A percentile compares a stretch with the other conserved stretches of the same genome.
Conservation (phyloP, 2,888 invertebrate genomes). For the Eristalis intricaria region DNA sequence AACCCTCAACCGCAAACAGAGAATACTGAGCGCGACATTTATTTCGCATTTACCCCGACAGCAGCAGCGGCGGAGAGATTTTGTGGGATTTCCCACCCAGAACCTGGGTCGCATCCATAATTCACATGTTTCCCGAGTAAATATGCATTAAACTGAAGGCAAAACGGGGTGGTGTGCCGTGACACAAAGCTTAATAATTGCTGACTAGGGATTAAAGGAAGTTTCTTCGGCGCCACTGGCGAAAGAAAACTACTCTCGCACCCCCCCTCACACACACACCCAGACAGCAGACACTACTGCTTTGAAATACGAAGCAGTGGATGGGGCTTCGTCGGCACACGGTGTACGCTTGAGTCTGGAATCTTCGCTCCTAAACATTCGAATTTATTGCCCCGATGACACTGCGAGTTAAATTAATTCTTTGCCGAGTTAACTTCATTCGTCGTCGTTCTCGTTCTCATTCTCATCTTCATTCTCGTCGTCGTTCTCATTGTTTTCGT, state of each 20-base stretch:
- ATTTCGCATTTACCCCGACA: conserved; percentile 47
- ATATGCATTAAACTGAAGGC: conserved; percentile 57
- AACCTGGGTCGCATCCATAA: conserved; percentile 53
- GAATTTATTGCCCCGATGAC: conserved; percentile 70
- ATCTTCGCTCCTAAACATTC: conserved; percentile 53
- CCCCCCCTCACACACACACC: neutral
- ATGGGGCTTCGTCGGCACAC: no score
- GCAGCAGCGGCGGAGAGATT: conserved; percentile 27
- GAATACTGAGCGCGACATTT: conserved; percentile 55
- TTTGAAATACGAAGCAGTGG: conserved; percentile 20
- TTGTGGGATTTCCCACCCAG: conserved; percentile 28
- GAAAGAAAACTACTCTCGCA: conserved; percentile 23
- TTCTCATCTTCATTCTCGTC: neutral
- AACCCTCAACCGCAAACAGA: conserved; percentile 31
- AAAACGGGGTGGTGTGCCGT: conserved; percentile 36
- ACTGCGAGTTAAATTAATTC: conserved; percentile 68
- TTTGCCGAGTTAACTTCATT: conserved; percentile 52
- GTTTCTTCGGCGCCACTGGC: conserved; percentile 26
- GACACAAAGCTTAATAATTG: conserved; percentile 69
- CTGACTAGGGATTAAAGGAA: conserved; percentile 60
- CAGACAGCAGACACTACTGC: neutral
- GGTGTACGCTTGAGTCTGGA: conserved; percentile 6
- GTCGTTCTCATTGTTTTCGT: neutral
- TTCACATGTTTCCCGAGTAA: conserved; percentile 65
- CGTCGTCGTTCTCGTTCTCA: neutral